phyloP scores from a whole-genome alignment of 2,888 invertebrate genomes.

The Lutraria lutraria region DNA sequence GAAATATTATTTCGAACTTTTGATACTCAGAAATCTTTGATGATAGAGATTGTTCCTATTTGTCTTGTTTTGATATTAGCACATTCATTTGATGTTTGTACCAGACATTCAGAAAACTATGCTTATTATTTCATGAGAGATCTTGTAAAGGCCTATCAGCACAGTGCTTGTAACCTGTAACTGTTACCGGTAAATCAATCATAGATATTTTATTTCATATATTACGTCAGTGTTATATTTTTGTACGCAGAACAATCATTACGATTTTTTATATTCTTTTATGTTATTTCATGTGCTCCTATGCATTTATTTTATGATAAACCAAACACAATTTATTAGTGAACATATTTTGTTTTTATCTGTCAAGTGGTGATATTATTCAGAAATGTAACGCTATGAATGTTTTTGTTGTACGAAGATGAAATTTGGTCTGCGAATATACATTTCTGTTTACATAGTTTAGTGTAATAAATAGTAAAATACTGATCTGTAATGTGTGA shows the following conservation, averaged over 20 bases:
- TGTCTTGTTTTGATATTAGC: background rate
- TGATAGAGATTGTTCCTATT: background rate
- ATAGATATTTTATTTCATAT: background rate
- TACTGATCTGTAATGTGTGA: no score
- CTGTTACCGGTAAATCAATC: background rate
- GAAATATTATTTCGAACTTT: background rate
- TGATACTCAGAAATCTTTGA: background rate
- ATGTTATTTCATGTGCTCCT: background rate
- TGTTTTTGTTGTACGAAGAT: background rate
- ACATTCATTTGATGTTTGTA: background rate
- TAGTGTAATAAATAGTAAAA: no score
- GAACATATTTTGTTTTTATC: background rate
- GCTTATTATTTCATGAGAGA: background rate
- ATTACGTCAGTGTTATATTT: conserved; percentile 7
- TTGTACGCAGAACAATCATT: background rate
- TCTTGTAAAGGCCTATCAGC: background rate
- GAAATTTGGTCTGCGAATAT: background rate
- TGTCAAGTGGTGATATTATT: background rate
- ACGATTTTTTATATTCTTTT: background rate
- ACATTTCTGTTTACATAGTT: background rate
- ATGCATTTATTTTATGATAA: conserved; percentile 3
- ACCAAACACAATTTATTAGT: background rate
- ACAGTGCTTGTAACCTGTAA: background rate
- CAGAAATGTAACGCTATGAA: background rate
- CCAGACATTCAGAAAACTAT: background rate